phyloP scores from a whole-genome alignment of 2,797 vertebrate species.

The Sternarchorhynchus goeldii region DNA sequence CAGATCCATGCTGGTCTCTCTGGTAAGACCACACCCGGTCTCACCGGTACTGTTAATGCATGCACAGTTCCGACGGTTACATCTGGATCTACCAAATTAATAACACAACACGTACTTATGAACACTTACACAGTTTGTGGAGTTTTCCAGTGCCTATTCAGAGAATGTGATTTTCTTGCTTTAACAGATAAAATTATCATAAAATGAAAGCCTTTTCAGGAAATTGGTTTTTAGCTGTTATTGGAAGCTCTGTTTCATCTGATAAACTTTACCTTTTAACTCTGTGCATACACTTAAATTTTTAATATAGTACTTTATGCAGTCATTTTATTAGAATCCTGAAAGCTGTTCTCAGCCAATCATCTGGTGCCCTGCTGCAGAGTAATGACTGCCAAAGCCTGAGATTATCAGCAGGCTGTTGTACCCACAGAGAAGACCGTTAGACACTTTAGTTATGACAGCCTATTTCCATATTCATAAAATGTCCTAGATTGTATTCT shows the following conservation, averaged over 20 bases:
- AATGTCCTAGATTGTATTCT: conserved; percentile 42
- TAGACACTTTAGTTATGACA: conserved; percentile 46
- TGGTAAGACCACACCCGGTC: no score
- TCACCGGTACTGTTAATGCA: no score
- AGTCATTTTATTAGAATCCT: conserved; percentile 6
- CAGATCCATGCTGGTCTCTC: no score
- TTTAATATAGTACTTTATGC: no score
- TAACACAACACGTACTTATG: no score
- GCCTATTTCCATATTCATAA: conserved; percentile 63
- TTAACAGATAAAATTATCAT: no score
- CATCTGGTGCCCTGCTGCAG: conserved; percentile 21
- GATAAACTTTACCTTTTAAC: background rate
- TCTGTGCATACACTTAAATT: background rate
- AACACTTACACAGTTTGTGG: no score
- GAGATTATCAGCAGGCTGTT: conserved; percentile 49
- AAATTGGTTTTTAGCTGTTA: background rate
- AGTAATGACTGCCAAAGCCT: conserved; percentile 47
- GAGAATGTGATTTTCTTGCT: no score
- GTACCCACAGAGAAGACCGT: conserved; percentile 54
- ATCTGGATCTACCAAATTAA: no score
- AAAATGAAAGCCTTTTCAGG: no score
- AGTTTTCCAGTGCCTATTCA: no score
- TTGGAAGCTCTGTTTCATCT: background rate
- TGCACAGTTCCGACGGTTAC: no score
- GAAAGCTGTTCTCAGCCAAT: conserved; percentile 1